These are phyloP conservation scores for Catostylus mosaicus DNA, from an alignment of 30 jellyfish, hydroid and myxozoan genomes.

Conservation along the genomic window DNA sequence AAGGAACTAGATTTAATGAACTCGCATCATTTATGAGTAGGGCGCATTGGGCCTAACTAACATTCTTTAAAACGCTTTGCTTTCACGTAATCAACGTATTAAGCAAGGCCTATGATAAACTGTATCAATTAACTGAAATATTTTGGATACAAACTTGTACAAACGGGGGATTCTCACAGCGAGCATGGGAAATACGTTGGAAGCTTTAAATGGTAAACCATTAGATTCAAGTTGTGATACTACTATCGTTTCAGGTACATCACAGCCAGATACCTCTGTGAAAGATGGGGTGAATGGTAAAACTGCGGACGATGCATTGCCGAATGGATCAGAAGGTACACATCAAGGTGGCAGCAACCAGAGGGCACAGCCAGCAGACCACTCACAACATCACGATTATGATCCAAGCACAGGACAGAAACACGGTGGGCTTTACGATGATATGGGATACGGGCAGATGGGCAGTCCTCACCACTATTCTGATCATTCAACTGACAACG, in stretches of 20 bases:
- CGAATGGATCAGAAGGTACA: constrained; percentile 26
- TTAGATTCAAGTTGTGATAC: constrained; percentile 83
- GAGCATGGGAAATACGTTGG: constrained; percentile 62
- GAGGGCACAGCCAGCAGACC: constrained; percentile 38
- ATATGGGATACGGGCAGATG: constrained; percentile 43
- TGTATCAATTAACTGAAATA: too few relatives aligned
- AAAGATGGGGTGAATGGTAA: constrained; percentile 36
- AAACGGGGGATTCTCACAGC: neutral
- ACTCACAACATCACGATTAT: constrained; percentile 29
- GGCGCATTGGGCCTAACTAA: too few relatives aligned
- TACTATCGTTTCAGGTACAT: constrained; percentile 80
- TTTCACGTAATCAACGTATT: too few relatives aligned
- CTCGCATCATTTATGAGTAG: too few relatives aligned
- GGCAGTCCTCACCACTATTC: constrained; percentile 95
- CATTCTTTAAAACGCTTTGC: too few relatives aligned
- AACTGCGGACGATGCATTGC: constrained; percentile 17
- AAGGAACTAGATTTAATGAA: too few relatives aligned
- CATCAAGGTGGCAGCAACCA: constrained; percentile 50
- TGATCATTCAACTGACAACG: constrained; percentile 94
- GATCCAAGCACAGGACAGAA: constrained; percentile 36
- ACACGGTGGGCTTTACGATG: constrained; percentile 25
- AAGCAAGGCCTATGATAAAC: too few relatives aligned
- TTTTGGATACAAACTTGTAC: too few relatives aligned
- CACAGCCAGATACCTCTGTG: constrained; percentile 52
- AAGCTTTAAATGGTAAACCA: constrained; percentile 29